Conservation (phyloP, 2,797 vertebrate genomes). For the Parauchenoglanis ngamensis region DNA sequence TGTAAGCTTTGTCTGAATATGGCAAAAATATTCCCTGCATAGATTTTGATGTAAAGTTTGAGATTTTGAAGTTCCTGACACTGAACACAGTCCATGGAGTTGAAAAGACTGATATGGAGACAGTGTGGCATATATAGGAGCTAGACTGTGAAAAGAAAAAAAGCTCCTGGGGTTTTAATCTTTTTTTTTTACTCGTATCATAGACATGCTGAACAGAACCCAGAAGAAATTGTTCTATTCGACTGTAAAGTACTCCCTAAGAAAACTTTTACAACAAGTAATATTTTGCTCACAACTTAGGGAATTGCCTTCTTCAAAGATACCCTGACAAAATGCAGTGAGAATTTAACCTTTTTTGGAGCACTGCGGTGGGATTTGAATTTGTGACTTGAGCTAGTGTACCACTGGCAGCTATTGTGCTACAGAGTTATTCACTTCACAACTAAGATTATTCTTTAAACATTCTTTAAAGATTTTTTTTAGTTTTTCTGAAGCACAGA, state of each 20-base stretch:
- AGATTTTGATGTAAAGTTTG: conserved; percentile 6
- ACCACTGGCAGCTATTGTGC: not conserved
- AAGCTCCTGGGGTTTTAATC: conserved; percentile 23
- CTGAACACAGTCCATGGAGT: not conserved
- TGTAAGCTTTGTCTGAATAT: not conserved
- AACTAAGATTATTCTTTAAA: not conserved
- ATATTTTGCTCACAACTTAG: conserved; percentile 26
- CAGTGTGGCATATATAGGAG: conserved; percentile 23
- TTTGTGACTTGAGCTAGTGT: not conserved
- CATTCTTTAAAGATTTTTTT: not conserved
- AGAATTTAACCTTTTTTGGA: not conserved
- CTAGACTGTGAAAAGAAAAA: not conserved
- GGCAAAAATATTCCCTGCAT: not conserved
- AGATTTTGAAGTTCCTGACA: not conserved
- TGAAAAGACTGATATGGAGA: conserved; percentile 17
- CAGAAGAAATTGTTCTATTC: conserved; percentile 15
- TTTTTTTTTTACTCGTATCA: conserved; percentile 3
- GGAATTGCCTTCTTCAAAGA: conserved; percentile 1
- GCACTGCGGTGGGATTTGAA: not conserved
- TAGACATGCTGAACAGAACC: conserved; percentile 17
- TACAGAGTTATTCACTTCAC: not conserved
- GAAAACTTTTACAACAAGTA: conserved; percentile 22
- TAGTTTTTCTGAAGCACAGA: not conserved
- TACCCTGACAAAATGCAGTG: not conserved
- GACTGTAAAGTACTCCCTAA: conserved; percentile 1